phyloP scores from a whole-genome alignment of 2,113 vertebrate species.

The Phalacrocorax carbo region DNA sequence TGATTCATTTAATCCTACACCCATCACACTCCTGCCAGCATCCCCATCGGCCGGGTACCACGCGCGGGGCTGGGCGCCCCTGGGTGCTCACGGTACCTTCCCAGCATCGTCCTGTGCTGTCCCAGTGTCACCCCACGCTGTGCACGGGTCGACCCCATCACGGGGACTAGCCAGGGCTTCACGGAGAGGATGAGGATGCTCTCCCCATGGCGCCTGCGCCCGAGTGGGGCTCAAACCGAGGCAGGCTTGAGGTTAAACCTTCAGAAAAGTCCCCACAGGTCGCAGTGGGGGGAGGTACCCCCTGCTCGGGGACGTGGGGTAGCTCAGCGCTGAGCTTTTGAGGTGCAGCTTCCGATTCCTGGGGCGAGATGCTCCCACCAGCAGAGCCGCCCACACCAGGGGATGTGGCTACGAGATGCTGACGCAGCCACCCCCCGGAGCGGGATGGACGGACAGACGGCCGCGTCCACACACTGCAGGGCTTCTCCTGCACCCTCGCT shows the following conservation, averaged over 20 bases:
- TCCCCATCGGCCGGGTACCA: not conserved
- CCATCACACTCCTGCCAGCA: not conserved
- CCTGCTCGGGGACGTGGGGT: not conserved
- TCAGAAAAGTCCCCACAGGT: not conserved
- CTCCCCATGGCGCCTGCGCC: not conserved
- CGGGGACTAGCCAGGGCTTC: not conserved
- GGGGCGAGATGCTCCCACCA: not conserved
- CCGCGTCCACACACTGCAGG: not conserved
- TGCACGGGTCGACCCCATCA: not conserved
- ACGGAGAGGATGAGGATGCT: no score
- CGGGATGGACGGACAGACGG: fast-evolving
- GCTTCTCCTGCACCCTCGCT: not conserved
- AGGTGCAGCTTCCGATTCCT: not conserved
- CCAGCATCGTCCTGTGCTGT: not conserved
- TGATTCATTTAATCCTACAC: not conserved
- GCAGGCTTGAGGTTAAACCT: not conserved
- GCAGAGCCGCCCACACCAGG: not conserved
- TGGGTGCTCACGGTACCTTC: fast-evolving
- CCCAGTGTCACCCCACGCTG: not conserved
- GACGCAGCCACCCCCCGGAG: fast-evolving
- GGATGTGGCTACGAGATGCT: not conserved
- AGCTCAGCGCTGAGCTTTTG: not conserved
- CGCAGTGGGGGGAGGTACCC: not conserved
- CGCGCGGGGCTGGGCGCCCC: fast-evolving
- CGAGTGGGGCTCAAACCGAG: fast-evolving